phyloP scores from a whole-genome alignment of 2,797 vertebrate species.

The Microchirus variegatus region DNA sequence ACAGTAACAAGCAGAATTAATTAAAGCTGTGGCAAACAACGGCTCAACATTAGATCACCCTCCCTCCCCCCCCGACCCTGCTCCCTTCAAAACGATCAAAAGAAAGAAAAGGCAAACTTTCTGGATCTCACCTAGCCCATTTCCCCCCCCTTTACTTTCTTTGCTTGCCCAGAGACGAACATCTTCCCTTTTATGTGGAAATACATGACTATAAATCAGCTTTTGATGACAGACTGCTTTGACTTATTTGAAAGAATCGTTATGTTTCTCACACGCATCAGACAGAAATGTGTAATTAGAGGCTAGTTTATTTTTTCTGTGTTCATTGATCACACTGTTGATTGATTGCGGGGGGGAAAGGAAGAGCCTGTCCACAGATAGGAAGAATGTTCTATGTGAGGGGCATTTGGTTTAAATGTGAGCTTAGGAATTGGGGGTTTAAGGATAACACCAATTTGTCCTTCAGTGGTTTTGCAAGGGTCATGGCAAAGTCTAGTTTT shows the following conservation, averaged over 20 bases:
- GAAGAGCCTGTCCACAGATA: constrained; percentile 5
- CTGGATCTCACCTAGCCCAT: constrained; percentile 24
- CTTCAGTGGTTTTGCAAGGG: constrained; percentile 63
- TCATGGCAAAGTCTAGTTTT: background rate
- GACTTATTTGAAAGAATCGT: constrained; percentile 67
- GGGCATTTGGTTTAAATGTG: constrained; percentile 6
- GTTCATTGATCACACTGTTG: constrained; percentile 66
- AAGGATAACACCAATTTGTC: constrained; percentile 48
- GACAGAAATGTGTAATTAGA: constrained; percentile 74
- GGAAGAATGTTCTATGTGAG: background rate
- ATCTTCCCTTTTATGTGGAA: constrained; percentile 76
- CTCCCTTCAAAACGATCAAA: constrained; percentile 56
- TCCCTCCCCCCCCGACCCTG: constrained; percentile 36
- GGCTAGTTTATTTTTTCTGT: constrained; percentile 54
- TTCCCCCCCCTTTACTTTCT: constrained; percentile 38
- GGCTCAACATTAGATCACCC: constrained; percentile 73
- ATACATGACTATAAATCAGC: constrained; percentile 62
- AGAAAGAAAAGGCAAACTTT: constrained; percentile 51
- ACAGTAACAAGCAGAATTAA: constrained; percentile 81
- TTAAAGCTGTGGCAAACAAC: constrained; percentile 78
- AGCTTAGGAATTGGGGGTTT: background rate
- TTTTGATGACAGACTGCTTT: constrained; percentile 33
- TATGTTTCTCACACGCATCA: constrained; percentile 59
- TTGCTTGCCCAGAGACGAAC: constrained; percentile 49
- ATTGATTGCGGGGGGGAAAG: constrained; percentile 52